phyloP scores from a whole-genome alignment of 2,888 invertebrate genomes.

The Trissolcus japonicus region DNA sequence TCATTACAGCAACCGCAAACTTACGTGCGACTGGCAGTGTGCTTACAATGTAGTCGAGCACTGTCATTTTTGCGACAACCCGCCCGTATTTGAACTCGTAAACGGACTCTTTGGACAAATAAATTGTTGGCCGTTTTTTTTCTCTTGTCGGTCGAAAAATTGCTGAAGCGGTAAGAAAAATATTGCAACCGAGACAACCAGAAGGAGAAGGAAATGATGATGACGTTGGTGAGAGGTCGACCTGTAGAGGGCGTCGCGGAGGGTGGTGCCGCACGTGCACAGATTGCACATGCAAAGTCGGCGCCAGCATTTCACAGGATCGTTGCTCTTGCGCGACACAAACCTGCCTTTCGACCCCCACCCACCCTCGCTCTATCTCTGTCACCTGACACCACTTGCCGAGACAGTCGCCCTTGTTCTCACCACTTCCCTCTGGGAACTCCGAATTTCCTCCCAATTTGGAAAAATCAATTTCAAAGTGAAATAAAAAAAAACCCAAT shows the following conservation, averaged over 20 bases:
- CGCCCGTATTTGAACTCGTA: neutral
- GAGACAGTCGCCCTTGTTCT: conserved; percentile 27
- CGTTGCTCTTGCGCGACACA: conserved; percentile 52
- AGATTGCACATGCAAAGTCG: conserved; percentile 30
- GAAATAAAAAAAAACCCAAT: too few relatives aligned
- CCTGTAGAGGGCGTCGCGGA: conserved; percentile 26
- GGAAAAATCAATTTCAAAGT: too few relatives aligned
- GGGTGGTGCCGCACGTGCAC: conserved; percentile 33
- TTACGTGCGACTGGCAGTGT: conserved; percentile 17
- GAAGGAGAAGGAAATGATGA: conserved; percentile 29
- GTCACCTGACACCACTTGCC: conserved; percentile 31
- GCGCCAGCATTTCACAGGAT: conserved; percentile 45
- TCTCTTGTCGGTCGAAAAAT: neutral
- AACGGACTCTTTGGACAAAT: conserved; percentile 2
- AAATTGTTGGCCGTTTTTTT: conserved; percentile 1
- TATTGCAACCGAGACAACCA: neutral
- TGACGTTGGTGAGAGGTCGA: conserved; percentile 21
- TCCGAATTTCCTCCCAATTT: too few relatives aligned
- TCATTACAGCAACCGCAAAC: conserved; percentile 10
- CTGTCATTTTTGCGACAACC: conserved; percentile 8
- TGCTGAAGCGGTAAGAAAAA: neutral
- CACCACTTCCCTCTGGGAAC: conserved; percentile 5
- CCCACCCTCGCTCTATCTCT: conserved; percentile 10
- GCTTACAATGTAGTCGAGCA: conserved; percentile 2
- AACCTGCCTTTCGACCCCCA: conserved; percentile 18